These are phyloP conservation scores for Mesoclemmys tuberculata DNA, from an alignment of 2,113 vertebrate genomes.

Conservation along the genomic window DNA sequence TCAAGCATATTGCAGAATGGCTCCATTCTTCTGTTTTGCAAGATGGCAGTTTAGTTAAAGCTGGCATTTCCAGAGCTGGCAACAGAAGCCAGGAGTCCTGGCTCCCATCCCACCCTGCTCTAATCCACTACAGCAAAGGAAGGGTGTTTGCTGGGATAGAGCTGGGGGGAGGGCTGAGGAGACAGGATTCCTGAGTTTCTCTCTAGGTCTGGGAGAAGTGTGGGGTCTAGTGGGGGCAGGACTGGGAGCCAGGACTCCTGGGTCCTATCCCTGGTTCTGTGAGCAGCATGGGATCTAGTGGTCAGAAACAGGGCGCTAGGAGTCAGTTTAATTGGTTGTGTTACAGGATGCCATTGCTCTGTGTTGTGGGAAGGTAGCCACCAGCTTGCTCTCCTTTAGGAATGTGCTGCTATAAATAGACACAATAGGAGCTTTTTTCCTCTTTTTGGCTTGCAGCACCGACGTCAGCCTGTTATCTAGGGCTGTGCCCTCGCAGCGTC, in stretches of 20 bases:
- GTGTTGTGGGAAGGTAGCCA: not conserved
- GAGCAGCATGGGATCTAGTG: not conserved
- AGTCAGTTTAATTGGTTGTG: conserved; percentile 19
- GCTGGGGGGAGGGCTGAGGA: conserved; percentile 66
- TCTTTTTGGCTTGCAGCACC: not conserved
- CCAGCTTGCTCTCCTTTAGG: not conserved
- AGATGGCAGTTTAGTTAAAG: conserved; percentile 75
- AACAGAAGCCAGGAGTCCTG: conserved; percentile 60
- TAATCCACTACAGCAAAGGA: conserved; percentile 9
- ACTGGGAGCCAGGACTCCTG: conserved; percentile 49
- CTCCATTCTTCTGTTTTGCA: not conserved
- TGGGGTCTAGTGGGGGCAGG: not conserved
- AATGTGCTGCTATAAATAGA: not conserved
- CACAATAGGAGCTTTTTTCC: not conserved
- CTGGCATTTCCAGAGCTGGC: conserved; percentile 59
- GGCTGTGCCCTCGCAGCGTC: not conserved
- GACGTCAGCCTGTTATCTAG: not conserved
- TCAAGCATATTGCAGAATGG: not conserved
- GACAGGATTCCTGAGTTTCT: conserved; percentile 21
- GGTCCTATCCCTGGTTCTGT: conserved; percentile 68
- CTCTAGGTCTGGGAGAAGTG: not conserved
- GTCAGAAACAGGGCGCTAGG: not conserved
- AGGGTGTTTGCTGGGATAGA: conserved; percentile 61
- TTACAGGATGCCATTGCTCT: not conserved
- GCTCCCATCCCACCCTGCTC: conserved; percentile 16